Evolutionary conservation across 2,113 vertebrate genomes (phyloP), one percentile per base, ranked within the genome.

Genomic region (Psilopsiagon aurifrons): DNA sequence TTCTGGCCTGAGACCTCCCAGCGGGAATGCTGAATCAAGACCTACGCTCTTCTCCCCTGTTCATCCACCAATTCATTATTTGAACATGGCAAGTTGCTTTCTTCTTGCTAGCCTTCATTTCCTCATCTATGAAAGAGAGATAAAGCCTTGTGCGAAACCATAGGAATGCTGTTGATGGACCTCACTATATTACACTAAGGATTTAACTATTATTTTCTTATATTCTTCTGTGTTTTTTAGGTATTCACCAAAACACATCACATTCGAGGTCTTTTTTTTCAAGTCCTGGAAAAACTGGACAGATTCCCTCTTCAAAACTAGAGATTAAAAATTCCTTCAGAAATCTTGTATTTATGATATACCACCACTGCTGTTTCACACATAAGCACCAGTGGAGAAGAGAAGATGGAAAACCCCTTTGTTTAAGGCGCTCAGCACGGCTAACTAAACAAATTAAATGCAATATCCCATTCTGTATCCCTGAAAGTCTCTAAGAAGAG

Each of bases 371-470:
- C 68, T 51, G 7, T 51, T 54, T 49, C 18, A 51, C 49, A 31
- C 1, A 0, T 13, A 41, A 66, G 23, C 7, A 1, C 18, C 62
- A 69, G 22, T 5, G 10, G 10, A 18, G 43, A 59, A 62, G 13
- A 23, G 18, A 70, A 67, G 33, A 43, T 25, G 17, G 31, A 76
- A 92, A 68, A 10, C 60, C 6, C 10, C 5, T 24, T 0, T 33
- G 43, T 22, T 76, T 90, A 12, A 76, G 44, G 20, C 15, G 77
- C 85, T 71, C 44, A 37, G 0, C 28, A 41, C 33, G 1, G 1
- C 73, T 57, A 78, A 37, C 43, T 29, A 44, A 75, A n/a, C 15
- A 85, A 73, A 76, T 55, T 46, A 17, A 55, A 13, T 10, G 12
- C 33, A 44, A 43, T 68, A 71, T 73, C 25, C 10, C 33, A 51